Evolutionary conservation across 2,888 invertebrate genomes (phyloP), one percentile per base, ranked within the genome.

Genomic region (Aleiodes alternator): DNA sequence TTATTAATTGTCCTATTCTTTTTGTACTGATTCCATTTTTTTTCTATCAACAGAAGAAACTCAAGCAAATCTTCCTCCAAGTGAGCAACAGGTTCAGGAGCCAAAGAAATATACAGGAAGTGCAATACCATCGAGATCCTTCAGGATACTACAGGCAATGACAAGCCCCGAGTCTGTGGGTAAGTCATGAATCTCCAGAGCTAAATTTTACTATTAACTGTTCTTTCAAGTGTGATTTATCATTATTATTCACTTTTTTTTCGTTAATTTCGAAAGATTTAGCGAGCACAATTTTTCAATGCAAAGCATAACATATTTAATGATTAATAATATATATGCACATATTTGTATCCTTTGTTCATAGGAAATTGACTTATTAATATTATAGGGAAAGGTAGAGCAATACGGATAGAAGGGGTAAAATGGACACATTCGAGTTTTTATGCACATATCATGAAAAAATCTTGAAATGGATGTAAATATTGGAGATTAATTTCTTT

Each of bases 131-230:
- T 95, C 95, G 80, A 92, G 94, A 87, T 94, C 95, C 55, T 96
- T 96, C 90, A 94, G 93, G 89, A 93, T 95, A 86, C 90, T 96
- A 73, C 95, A 96, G 90, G 94, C 94, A 69, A 95, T 95, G 95
- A 95, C 95, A 80, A 92, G 93, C 78, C 93, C 93, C 74, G 93
- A 94, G 85, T 91, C 91, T 86, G 91, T 92, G 88, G 93, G 93
- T 93, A 90, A 92, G 92, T 91, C 16, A 16, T 38, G 16, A 34
- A 16, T 66, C 53, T 38, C 29, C 29, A 56, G 51, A 43, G 9
- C 43, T 9, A 43, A 5, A 9, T 43, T 9, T 53, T 3, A 38
- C 59, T n/a, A 11, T 14, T 34, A 38, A 43, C 34, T 68, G 23
- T 23, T 43, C 68, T 14, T 16, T 61, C 34, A 51, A 59, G 50